These are phyloP conservation scores for Cyclina sinensis DNA, from an alignment of 1,140 invertebrate genomes.

Conservation along the genomic window DNA sequence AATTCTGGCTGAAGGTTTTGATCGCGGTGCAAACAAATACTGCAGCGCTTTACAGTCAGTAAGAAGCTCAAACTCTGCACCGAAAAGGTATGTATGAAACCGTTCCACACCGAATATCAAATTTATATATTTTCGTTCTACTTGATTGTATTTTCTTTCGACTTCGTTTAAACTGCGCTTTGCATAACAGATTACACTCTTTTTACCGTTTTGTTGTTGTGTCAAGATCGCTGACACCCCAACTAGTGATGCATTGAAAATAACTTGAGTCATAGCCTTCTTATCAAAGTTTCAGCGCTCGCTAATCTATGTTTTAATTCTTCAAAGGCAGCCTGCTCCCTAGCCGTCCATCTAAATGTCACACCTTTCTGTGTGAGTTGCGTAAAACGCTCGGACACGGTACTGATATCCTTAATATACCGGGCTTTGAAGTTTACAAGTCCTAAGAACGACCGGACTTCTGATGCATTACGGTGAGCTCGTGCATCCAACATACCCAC, in stretches of 20 bases:
- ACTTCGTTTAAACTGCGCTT: conserved; percentile 7
- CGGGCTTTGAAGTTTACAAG: conserved; percentile 66
- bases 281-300: conserved; percentile 56
- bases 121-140: conserved; percentile 86
- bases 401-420: conserved; percentile 66
- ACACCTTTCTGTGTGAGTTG: conserved; percentile 66
- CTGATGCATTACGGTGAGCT: conserved; percentile 42
- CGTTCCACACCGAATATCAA: too few relatives aligned
- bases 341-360: conserved; percentile 48
- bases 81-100: conserved; percentile 86
- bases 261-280: too few relatives aligned
- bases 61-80: conserved; percentile 81
- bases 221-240: conserved; percentile 71
- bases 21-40: conserved; percentile 63
- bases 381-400: conserved; percentile 66
- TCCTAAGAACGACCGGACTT: conserved; percentile 69
- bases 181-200: conserved; percentile 17
- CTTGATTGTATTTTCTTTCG: conserved; percentile 83
- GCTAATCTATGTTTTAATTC: conserved; percentile 35
- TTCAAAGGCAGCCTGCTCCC: conserved; percentile 61
- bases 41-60: conserved; percentile 85
- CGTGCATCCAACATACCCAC: conserved; percentile 52
- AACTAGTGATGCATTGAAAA: conserved; percentile 67
- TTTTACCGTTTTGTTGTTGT: conserved; percentile 63
- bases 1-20: conserved; percentile 73